phyloP scores from a whole-genome alignment of 92 coral and sea anemone genomes.

The Phymanthus crucifer region DNA sequence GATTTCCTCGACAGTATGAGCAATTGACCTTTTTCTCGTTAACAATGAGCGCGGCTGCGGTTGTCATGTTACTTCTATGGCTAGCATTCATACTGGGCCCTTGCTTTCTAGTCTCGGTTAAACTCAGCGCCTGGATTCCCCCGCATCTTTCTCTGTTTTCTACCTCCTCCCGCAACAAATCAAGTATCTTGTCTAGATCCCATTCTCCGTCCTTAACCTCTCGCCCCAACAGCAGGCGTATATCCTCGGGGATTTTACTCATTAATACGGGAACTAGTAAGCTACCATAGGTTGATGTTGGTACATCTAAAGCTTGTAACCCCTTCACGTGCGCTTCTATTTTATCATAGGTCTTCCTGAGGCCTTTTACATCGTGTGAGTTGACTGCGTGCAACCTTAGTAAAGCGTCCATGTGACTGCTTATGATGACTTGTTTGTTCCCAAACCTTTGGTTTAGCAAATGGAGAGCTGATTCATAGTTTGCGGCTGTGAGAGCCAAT shows the following conservation, averaged over 20 bases:
- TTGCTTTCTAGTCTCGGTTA: not conserved
- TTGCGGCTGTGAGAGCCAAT: not conserved
- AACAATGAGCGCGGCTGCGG: not conserved
- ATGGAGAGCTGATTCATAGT: constrained; percentile 5
- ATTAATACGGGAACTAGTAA: not conserved
- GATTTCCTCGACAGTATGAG: not conserved
- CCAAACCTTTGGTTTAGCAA: constrained; percentile 6
- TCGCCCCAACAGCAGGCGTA: constrained; percentile 8
- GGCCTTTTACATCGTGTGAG: constrained; percentile 2
- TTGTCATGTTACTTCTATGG: not conserved
- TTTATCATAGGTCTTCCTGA: not conserved
- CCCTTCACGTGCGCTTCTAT: constrained; percentile 15
- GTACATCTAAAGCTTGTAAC: constrained; percentile 7
- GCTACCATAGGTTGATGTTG: not conserved
- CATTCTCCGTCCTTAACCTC: constrained; percentile 9
- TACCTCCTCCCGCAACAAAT: constrained; percentile 15
- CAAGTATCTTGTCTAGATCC: not conserved
- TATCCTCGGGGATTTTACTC: not conserved
- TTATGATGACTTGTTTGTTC: constrained; percentile 7
- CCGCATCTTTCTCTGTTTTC: constrained; percentile 26
- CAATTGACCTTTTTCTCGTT: not conserved
- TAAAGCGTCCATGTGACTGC: constrained; percentile 9
- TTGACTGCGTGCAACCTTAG: not conserved
- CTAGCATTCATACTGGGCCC: too few species aligned
- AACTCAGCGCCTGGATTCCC: constrained; percentile 15